Base-by-base conservation (phyloP, 2,797 vertebrate species). In the Poeciliopsis gracilis region DNA sequence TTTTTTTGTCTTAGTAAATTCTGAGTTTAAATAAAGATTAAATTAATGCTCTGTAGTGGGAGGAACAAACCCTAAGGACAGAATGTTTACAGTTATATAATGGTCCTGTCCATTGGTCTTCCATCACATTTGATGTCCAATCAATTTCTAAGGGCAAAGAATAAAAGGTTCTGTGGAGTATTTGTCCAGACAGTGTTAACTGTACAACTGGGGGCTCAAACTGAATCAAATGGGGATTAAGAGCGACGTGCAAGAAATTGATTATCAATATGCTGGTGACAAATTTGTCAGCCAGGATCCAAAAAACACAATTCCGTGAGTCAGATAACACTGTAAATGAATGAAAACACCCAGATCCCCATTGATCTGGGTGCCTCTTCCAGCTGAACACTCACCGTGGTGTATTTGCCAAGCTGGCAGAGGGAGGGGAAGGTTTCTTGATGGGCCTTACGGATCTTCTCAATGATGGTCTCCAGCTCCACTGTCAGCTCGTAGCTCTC, bases 391-490 rank as follows among this genome's bases (percentile, higher is more conserved):
- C 97, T 96, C 92, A 99, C 98, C 72, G 98, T 99, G 91, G 97
- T 98, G 90, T 99, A 99, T 93, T 99, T 99, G 76, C 98, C 98
- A 90, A 99, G 95, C 95, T 99, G 98, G 94, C 98, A 99, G 90
- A 99, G 97, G 0, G 98, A 99, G 38, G 98, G 98, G 87, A 99
- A 99, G 43, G 98, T 99, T 94, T 99, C 98, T 93, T 99, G 98
- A 94, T 99, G 98, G 84, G 98, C 98, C 92, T 97, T 97, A 5
- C 96, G 96, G 82, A 99, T 98, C 95, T 98, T 98, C 88, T 99
- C 98, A 28, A 98, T 97, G 93, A 99, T 97, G 87, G 96, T 95
- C 88, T 98, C 97, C 90, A 97, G 91, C 93, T 99, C 98, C 0
- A 96, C 96, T 5, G 97, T 97, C 96, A 99, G 97, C 94, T 98